Evolutionary conservation across 2,113 vertebrate genomes (phyloP), one percentile per base, ranked within the genome.

Genomic region (Acinonyx jubatus): DNA sequence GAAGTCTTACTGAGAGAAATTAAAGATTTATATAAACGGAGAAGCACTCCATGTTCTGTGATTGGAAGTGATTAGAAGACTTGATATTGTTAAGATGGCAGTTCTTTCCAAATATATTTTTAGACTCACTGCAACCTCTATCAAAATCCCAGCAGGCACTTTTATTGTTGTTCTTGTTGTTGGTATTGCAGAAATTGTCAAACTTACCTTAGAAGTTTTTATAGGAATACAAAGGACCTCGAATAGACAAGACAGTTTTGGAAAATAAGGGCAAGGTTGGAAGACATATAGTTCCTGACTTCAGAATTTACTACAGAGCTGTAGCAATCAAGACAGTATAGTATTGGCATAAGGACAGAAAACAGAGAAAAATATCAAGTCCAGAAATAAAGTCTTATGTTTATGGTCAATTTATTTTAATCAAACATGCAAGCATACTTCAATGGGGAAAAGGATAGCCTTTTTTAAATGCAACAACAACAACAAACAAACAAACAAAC

Each of bases 51-150:
- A 16, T 61, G 23, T 74, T 91, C 25, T 74, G 14, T n/a, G 50
- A 65, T 50, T 80, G n/a, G 38, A 95, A 91, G 27, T 27, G 12
- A 57, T 38, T 68, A 29, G 69, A 38, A 96, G 36, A 74, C 29
- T 89, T 69, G 52, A 1, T 91, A 38, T 55, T 85, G 45, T 89
- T 74, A 94, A 80, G 48, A 52, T 84, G 55, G 65, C 18, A 78
- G 6, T 90, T 95, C 52, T 94, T 68, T 83, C 91, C 63, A 84
- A 89, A 93, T 50, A 82, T 83, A 91, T 82, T 94, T 87, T 55
- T 36, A 31, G 50, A 95, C 18, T 94, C 41, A 36, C 25, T 14
- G 33, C 21, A 71, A 66, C 16, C 63, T 48, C 16, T 78, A 13
- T 66, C 19, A 76, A 48, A 95, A 71, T 52, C 31, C n/a, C 78